phyloP scores from a whole-genome alignment of 2,797 vertebrate genomes.

The Darevskia nairensis region DNA sequence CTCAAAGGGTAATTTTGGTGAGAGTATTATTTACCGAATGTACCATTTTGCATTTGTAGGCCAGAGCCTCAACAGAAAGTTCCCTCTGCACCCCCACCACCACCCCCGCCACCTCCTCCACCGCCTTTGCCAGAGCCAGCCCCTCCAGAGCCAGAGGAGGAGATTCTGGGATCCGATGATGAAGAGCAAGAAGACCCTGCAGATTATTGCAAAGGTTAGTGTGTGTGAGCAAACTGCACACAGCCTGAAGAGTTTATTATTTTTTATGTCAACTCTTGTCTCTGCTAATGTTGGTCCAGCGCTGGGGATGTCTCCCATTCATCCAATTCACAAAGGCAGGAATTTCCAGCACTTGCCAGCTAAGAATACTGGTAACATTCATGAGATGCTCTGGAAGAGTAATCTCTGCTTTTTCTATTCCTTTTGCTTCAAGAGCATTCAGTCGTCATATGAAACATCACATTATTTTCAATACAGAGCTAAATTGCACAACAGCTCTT shows the following conservation, averaged over 20 bases:
- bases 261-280: conserved; percentile 41
- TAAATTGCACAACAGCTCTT: conserved; percentile 30
- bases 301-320: conserved; percentile 73
- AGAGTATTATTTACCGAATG: not conserved
- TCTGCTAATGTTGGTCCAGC: conserved; percentile 52
- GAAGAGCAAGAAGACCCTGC: conserved; percentile 98
- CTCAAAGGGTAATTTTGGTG: not conserved
- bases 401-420: conserved; percentile 45
- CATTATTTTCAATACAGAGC: conserved; percentile 23
- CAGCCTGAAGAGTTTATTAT: not conserved
- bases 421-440: conserved; percentile 47
- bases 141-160: conserved; percentile 94
- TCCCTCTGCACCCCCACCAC: conserved; percentile 86
- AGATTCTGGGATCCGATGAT: conserved; percentile 97
- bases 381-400: conserved; percentile 64
- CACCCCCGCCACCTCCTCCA: conserved; percentile 86
- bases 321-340: conserved; percentile 67
- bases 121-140: conserved; percentile 89
- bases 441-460: conserved; percentile 45
- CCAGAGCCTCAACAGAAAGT: conserved; percentile 98
- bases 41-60: conserved; percentile 74
- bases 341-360: conserved; percentile 58
- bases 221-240: not conserved
- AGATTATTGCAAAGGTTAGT: conserved; percentile 96
- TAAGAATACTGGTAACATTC: conserved; percentile 65